These are phyloP conservation scores for Dendrocincla tyrannina DNA, from an alignment of 2,797 vertebrate genomes.

Conservation along the genomic window DNA sequence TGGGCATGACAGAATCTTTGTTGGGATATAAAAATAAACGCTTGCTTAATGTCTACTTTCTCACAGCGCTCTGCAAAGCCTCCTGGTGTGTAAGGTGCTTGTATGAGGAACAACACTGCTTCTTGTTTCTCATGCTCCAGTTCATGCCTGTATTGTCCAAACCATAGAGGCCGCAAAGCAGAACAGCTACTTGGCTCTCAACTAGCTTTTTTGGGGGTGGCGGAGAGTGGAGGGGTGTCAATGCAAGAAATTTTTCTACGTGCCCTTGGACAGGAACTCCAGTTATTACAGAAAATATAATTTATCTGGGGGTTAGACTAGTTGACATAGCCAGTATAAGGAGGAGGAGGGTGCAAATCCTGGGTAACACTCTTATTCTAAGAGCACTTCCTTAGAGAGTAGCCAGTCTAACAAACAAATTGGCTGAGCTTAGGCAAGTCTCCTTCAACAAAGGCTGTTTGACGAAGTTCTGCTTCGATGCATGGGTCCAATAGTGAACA, in stretches of 20 bases:
- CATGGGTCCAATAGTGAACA: background rate
- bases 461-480: background rate
- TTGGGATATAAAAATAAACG: constrained; percentile 58
- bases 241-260: background rate
- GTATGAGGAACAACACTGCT: background rate
- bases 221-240: accelerated
- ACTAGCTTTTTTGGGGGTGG: background rate
- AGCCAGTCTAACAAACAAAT: background rate
- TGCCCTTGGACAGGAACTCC: background rate
- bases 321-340: background rate
- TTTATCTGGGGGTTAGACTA: background rate
- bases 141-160: background rate
- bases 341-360: background rate
- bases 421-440: background rate
- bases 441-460: background rate
- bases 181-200: background rate
- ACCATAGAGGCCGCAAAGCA: background rate
- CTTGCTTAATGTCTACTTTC: background rate
- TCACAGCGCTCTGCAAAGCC: background rate
- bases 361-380: background rate
- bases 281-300: background rate
- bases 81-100: constrained; percentile 36
- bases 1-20: constrained; percentile 30
- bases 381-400: background rate
- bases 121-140: background rate